Percentiles rank a stretch among this genome's conserved stretches.
These are phyloP conservation scores for Tipula lateralis DNA, from an alignment of 2,888 invertebrate genomes.

Conservation along the genomic window DNA sequence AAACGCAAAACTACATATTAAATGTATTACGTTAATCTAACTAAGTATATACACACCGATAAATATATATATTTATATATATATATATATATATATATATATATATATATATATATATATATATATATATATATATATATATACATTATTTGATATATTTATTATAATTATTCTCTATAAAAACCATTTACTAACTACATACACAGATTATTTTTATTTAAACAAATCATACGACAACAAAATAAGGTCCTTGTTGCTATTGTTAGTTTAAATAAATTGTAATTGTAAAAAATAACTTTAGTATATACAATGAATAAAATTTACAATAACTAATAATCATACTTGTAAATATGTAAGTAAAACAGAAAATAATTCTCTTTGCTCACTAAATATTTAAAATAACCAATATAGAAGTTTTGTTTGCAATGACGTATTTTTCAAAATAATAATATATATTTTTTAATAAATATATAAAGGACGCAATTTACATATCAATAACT, in stretches of 20 bases:
- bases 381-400: not conserved
- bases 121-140: too few relatives aligned
- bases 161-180: not conserved
- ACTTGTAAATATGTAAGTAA: not conserved
- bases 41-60: not conserved
- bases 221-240: not conserved
- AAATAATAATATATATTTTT: not conserved
- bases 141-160: too few relatives aligned
- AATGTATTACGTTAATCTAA: not conserved
- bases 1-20: not conserved
- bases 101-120: not conserved
- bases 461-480: not conserved
- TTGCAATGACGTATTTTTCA: not conserved
- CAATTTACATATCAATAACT: constrained; percentile 29
- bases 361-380: not conserved
- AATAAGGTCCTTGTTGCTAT: not conserved
- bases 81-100: not conserved
- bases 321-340: not conserved
- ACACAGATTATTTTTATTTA: not conserved
- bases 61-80: not conserved
- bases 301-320: not conserved
- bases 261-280: not conserved
- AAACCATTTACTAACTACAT: not conserved
- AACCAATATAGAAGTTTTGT: not conserved
- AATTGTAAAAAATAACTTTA: not conserved